Conservation (phyloP, 2,113 vertebrate species). For the Cichladusa arquata region DNA sequence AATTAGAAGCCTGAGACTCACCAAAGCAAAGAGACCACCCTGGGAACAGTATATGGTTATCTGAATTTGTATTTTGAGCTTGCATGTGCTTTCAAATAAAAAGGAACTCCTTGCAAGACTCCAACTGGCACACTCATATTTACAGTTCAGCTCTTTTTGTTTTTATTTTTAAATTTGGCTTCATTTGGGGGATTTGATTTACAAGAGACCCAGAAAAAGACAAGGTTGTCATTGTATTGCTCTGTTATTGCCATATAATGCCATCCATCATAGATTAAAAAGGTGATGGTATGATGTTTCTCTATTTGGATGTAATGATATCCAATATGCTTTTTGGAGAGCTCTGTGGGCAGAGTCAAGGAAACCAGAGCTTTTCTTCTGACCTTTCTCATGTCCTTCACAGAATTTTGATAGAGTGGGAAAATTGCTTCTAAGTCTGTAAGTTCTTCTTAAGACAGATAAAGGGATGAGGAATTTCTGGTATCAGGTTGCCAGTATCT, state of each 20-base stretch:
- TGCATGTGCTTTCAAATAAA: not conserved
- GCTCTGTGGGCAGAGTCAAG: not conserved
- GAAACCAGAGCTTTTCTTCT: slow-evolving; percentile 32
- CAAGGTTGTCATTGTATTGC: not conserved
- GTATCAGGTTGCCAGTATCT: not conserved
- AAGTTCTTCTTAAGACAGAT: not conserved
- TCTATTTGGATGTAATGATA: not conserved
- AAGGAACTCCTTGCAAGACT: not conserved
- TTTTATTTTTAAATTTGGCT: not conserved
- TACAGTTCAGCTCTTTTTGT: not conserved
- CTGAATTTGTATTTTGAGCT: not conserved
- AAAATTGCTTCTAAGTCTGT: not conserved
- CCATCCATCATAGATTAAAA: not conserved
- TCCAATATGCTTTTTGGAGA: slow-evolving; percentile 1
- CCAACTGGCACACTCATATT: not conserved
- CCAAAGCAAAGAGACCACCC: not conserved
- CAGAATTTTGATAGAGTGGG: not conserved
- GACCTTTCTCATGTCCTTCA: slow-evolving; percentile 31
- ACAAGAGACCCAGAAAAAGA: not conserved
- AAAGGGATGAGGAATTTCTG: not conserved
- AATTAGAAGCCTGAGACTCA: not conserved
- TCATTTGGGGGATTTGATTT: not conserved
- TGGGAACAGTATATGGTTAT: not conserved
- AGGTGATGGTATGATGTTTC: slow-evolving; percentile 5
- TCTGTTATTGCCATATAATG: not conserved